phyloP scores from a whole-genome alignment of 2,113 vertebrate genomes.

The Thunnus maccoyii region DNA sequence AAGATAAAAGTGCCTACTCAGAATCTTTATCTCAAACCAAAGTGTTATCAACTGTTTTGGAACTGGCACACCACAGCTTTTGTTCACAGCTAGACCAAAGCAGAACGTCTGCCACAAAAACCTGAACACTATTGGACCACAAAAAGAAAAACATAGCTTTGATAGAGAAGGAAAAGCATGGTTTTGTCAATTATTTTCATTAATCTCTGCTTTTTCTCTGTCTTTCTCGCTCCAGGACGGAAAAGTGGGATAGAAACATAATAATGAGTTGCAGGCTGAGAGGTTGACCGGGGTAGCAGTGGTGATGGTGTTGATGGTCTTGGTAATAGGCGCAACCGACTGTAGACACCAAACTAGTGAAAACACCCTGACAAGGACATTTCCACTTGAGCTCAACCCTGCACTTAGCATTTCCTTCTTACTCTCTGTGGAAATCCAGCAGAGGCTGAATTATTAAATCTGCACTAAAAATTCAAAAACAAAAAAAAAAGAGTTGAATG shows the following conservation, averaged over 20 bases:
- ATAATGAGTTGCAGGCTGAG: conserved; percentile 38
- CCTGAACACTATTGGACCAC: conserved; percentile 16
- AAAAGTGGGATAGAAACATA: conserved; percentile 34
- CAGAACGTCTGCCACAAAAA: conserved; percentile 24
- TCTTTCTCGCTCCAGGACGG: conserved; percentile 8
- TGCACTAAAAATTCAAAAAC: conserved; percentile 29
- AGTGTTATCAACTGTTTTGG: conserved; percentile 55
- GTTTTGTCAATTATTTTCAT: conserved; percentile 40
- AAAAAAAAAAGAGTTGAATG: conserved; percentile 1
- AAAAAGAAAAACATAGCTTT: conserved; percentile 49
- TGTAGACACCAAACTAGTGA: conserved; percentile 51
- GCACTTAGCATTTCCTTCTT: conserved; percentile 60
- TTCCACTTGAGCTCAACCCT: conserved; percentile 69
- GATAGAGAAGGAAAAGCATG: conserved; percentile 43
- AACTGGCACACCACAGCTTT: conserved; percentile 43
- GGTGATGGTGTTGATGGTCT: conserved; percentile 53
- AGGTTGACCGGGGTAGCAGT: conserved; percentile 21
- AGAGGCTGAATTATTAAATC: conserved; percentile 57
- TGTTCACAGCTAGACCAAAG: conserved; percentile 39
- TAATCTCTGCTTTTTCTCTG: conserved; percentile 15
- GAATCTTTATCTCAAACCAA: conserved; percentile 45
- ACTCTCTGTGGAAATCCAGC: conserved; percentile 50
- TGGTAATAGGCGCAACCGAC: conserved; percentile 46
- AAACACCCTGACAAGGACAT: conserved; percentile 62
- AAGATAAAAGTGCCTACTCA: conserved; percentile 51